A percentile compares a stretch with the other conserved stretches of the same genome.
Conservation (phyloP, 2,888 invertebrate species). For the Drosophila greeni region DNA sequence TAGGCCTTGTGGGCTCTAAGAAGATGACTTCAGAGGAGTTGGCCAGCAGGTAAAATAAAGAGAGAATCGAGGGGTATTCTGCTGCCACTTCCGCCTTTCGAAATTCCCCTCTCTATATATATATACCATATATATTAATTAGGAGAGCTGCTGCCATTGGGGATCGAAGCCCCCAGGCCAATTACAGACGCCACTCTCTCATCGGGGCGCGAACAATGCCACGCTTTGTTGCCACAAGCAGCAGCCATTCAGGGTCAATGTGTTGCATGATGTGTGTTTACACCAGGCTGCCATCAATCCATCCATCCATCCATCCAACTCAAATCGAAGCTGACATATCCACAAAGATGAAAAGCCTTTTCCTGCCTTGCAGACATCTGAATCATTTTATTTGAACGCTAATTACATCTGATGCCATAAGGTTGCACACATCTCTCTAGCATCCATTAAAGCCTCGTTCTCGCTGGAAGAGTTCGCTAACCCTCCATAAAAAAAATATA, state of each 20-base stretch:
- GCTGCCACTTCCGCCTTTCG: constrained; percentile 55
- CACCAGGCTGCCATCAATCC: constrained; percentile 10
- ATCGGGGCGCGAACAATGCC: constrained; percentile 50
- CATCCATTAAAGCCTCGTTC: constrained; percentile 34
- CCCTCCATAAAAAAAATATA: constrained; percentile 29
- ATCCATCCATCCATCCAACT: constrained; percentile 29
- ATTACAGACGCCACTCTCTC: constrained; percentile 54
- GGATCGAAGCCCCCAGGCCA: constrained; percentile 43
- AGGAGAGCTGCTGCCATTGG: constrained; percentile 41
- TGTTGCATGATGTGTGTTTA: constrained; percentile 51
- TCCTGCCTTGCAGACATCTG: constrained; percentile 16
- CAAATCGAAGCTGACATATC: constrained; percentile 42
- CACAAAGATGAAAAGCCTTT: constrained; percentile 21
- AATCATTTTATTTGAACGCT: constrained; percentile 45
- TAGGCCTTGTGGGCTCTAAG: constrained; percentile 28
- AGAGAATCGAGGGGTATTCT: no score
- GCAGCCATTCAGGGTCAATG: constrained; percentile 63
- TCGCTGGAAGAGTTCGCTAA: constrained; percentile 37
- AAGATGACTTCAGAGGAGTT: constrained; percentile 14
- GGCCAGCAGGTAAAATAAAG: constrained; percentile 4
- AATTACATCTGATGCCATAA: constrained; percentile 42
- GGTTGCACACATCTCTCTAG: constrained; percentile 28
- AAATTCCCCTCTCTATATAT: neutral
- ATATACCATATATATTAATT: constrained; percentile 31
- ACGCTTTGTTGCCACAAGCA: constrained; percentile 47